A percentile compares a stretch with the other conserved stretches of the same genome.
Evolutionary conservation across 37 sponge, comb jelly and placozoan species (phyloP).

Genomic region (Eunapius fragilis): DNA sequence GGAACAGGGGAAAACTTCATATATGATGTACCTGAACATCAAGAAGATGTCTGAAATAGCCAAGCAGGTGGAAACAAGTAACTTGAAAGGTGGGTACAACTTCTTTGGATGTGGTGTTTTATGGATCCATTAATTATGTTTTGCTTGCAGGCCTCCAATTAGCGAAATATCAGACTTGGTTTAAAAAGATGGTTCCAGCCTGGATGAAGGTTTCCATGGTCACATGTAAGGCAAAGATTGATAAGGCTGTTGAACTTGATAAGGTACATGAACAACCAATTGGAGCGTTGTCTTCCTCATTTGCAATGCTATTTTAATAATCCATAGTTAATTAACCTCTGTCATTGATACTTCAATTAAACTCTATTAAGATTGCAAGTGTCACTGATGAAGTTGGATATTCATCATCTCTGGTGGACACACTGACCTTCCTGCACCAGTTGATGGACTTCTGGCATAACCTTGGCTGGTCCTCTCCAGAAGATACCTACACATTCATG

Average conservation of each 20-base stretch:
- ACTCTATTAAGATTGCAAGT: not conserved
- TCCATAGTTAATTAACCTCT: too few species aligned
- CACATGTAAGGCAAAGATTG: slow-evolving; percentile 12
- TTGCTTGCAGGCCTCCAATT: not conserved
- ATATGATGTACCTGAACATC: slow-evolving; percentile 4
- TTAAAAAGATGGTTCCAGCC: slow-evolving; percentile 35
- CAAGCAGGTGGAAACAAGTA: not conserved
- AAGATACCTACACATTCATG: slow-evolving; percentile 2
- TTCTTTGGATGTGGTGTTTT: not conserved
- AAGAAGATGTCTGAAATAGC: not conserved
- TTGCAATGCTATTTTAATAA: not conserved
- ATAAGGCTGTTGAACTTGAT: slow-evolving; percentile 46
- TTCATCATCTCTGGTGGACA: slow-evolving; percentile 65
- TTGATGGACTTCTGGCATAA: slow-evolving; percentile 33
- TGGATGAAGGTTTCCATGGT: slow-evolving; percentile 41
- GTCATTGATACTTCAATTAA: too few species aligned
- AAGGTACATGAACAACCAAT: not conserved
- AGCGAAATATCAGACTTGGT: slow-evolving; percentile 33
- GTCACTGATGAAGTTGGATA: slow-evolving; percentile 16
- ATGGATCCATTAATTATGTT: too few species aligned
- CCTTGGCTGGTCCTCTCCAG: slow-evolving; percentile 37
- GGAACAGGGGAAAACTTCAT: not conserved
- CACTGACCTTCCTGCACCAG: slow-evolving; percentile 24
- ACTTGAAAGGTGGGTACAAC: too few species aligned
- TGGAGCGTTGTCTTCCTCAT: not conserved